phyloP scores from a whole-genome alignment of 2,888 invertebrate species.

The Cetonia aurata region DNA sequence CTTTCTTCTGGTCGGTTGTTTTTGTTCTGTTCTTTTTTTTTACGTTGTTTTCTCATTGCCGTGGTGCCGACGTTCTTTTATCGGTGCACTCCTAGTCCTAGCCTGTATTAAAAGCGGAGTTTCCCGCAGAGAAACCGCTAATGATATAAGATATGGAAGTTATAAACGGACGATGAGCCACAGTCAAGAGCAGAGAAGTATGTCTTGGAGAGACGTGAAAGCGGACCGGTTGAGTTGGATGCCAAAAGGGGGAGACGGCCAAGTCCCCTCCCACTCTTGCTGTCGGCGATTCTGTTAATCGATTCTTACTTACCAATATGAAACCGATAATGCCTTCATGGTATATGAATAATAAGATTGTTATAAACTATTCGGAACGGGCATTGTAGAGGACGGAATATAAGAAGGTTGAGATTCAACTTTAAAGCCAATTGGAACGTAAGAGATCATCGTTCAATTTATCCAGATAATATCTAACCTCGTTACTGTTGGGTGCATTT shows the following conservation, averaged over 20 bases:
- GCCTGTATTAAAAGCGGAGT: slow-evolving; percentile 52
- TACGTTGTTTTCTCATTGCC: not conserved
- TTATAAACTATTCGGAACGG: slow-evolving; percentile 52
- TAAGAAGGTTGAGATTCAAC: slow-evolving; percentile 36
- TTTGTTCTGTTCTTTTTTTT: not conserved
- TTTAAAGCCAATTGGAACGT: slow-evolving; percentile 16
- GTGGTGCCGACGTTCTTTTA: not conserved
- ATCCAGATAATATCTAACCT: slow-evolving; percentile 34
- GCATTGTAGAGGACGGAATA: slow-evolving; percentile 46
- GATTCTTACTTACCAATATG: slow-evolving; percentile 60
- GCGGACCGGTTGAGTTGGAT: slow-evolving; percentile 53
- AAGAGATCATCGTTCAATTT: slow-evolving; percentile 38
- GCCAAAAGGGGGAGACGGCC: slow-evolving; percentile 33
- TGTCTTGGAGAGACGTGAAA: slow-evolving; percentile 53
- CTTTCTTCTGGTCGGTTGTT: not conserved
- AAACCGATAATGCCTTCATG: slow-evolving; percentile 57
- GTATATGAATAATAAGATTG: slow-evolving; percentile 54
- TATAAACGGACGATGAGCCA: slow-evolving; percentile 51
- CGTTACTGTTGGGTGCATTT: not conserved
- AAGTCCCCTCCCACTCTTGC: slow-evolving; percentile 54
- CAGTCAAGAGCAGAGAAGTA: slow-evolving; percentile 8
- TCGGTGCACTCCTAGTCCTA: slow-evolving; percentile 46
- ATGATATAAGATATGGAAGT: slow-evolving; percentile 59
- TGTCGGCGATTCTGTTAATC: slow-evolving; percentile 55
- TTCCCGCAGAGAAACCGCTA: slow-evolving; percentile 60